Evolutionary conservation across 1,140 invertebrate species (phyloP), one percentile per base, ranked within the genome.

Genomic region (Pseudomyrmex flavicornis): DNA sequence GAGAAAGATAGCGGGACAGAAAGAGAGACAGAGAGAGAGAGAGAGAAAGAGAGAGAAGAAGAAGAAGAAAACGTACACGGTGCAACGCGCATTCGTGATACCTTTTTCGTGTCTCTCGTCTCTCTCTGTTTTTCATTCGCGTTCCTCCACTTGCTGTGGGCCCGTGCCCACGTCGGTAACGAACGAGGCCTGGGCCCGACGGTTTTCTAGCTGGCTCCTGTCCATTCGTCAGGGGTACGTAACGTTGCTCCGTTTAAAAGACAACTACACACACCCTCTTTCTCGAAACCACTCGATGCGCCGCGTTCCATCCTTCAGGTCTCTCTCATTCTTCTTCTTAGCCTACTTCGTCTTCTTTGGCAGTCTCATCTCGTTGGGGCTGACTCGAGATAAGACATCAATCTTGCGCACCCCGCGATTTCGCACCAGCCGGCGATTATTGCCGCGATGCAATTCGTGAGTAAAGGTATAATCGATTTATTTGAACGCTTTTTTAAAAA

Each of bases 121-220:
- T 79, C 88, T 88, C 88, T 85, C 85, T 87, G 84, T 88, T 89
- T 86, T 73, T 79, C 85, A 69, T 85, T 75, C 77, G 75, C 68
- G 35, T 70, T 84, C 58, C 20, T 54, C 0, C 7, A 35, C 46
- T 76, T 83, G 66, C 82, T 85, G 12, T 59, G 85, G 79, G 58
- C 84, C 90, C 87, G 69, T 86, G 66, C 46, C 84, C 13, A 79
- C 70, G 74, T 86, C n/a, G 26, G 62, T 17, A 17, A 56, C 66
- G 52, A 12, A 12, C 44, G 56, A 46, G 59, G 69, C 65, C 83
- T 84, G 86, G 84, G 52, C 54, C 77, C 72, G 46, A 22, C 75
- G 66, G 62, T 91, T 85, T 89, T 74, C 85, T 89, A 86, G 87
- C 85, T 84, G 75, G 68, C 92, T 90, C 91, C 92, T 90, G 90